Evolutionary conservation across 2,113 vertebrate genomes (phyloP).

Genomic region (Euleptes europaea): DNA sequence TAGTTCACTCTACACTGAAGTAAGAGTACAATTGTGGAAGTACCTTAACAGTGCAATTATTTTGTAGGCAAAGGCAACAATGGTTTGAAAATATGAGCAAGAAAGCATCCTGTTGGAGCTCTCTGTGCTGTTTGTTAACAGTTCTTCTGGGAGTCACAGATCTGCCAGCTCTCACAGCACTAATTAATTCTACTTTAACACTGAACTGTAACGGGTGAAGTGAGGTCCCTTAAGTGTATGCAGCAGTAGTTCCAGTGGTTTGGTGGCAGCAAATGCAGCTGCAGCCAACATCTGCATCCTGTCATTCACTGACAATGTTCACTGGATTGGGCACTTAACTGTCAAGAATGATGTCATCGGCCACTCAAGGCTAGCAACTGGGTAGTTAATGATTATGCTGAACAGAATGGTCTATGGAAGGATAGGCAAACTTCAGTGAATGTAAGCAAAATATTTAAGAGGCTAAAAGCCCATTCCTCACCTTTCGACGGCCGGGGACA

Average conservation of each 20-base stretch:
- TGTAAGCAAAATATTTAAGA: background rate
- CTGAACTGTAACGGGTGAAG: background rate
- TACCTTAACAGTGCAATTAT: background rate
- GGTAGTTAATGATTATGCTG: background rate
- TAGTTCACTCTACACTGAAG: background rate
- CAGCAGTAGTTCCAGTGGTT: background rate
- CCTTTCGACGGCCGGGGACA: no score
- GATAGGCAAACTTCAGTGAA: background rate
- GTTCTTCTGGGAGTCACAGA: background rate
- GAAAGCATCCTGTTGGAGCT: background rate
- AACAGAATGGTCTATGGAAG: background rate
- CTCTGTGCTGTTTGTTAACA: background rate
- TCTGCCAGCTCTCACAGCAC: background rate
- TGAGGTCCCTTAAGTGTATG: background rate
- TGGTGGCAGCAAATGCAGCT: background rate
- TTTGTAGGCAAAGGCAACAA: background rate
- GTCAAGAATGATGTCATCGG: background rate
- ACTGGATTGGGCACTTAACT: background rate
- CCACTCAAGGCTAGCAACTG: background rate
- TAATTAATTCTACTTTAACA: background rate
- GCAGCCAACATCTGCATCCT: background rate
- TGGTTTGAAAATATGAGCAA: background rate
- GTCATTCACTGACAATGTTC: background rate
- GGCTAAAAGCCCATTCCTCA: background rate
- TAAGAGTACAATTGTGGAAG: background rate